Evolutionary conservation across 2,113 vertebrate species (phyloP), one percentile per base, ranked within the genome.

Genomic region (Balaenoptera acutorostrata): DNA sequence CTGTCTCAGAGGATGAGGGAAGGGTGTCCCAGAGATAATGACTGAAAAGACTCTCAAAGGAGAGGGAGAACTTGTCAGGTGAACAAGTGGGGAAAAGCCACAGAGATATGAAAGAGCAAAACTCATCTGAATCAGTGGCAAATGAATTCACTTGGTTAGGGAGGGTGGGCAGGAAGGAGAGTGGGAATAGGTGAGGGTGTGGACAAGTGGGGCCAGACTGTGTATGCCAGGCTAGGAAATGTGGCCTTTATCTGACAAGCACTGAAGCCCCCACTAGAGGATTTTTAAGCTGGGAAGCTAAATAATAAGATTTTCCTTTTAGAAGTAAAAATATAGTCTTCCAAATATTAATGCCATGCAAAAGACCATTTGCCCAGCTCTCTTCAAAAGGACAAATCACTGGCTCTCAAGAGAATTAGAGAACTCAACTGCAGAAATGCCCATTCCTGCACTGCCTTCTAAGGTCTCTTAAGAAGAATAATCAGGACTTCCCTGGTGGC

Each of bases 321-420:
- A 66, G 29, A 41, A 83, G 52, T 63, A 90, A 78, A 80, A 75
- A 82, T 8, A 81, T 0, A 81, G 27, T 81, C 25, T 97, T 52
- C 86, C 13, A 61, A 74, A 94, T 92, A 91, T 66, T 61, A 90
- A 78, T 69, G 78, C 41, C 57, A 95, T 55, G 63, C 33, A 94
- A 91, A 59, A 80, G 17, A 96, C 8, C 41, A 92, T 41, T 57
- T 89, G 57, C 1, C 15, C 64, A 77, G 69, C 21, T 75, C n/a
- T 88, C 71, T 52, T 89, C 71, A 96, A 93, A 96, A 90, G 69
- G 55, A 88, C 75, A 95, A 92, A 95, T 90, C 75, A 64, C 41
- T 57, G 59, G 82, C 75, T 96, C n/a, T 81, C 18, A 17, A 61
- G 21, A 88, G 75, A 94, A 90, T 80, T 2, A 25, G 11, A 85